Base-by-base conservation (phyloP, 1,140 invertebrate species). In the Drosophila bipectinata region DNA sequence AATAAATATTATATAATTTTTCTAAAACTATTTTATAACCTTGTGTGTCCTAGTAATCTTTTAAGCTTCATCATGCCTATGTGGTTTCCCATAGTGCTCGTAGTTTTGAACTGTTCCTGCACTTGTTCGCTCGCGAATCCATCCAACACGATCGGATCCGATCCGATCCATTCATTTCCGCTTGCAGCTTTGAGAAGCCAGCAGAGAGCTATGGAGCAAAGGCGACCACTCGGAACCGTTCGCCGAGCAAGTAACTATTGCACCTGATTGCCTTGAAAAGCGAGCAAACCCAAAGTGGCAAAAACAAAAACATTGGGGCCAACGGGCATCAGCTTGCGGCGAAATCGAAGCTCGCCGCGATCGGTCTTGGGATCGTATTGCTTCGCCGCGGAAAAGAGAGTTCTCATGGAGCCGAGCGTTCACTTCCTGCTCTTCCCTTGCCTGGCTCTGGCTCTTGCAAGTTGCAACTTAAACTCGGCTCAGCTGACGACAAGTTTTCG, bases 231-330 rank as follows among this genome's bases (percentile, higher is more conserved):
- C 83, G 82, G 82, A 85, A 85, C 82, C 66, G 9, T 47, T 47
- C 44, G 61, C 45, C 55, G 77, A 71, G 44, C 51, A 58, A 74
- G 60, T 69, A 87, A 72, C 80, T 88, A 76, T 79, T 88, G 79
- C 83, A 88, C 83, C 83, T 88, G 83, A 88, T 88, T 82, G 83
- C 83, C 83, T 88, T 88, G 83, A 88, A 88, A 82, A 82, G 51
- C 62, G 66, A 52, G 79, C 53, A 55, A 62, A 73, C 45, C 47
- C 57, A 55, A 72, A 84, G 75, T 72, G 59, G 76, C 73, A 78
- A 80, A 80, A 76, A 78, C 72, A 87, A 78, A 75, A 75, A 48
- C 60, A 74, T 52, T 60, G 49, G 59, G 59, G 72, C 80, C 76
- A 28, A 6, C 26, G 26, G 63, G 45, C 54, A 75, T 64, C 52